Conservation (phyloP, 2,888 invertebrate genomes). For the Cosmorhoe ocellata region DNA sequence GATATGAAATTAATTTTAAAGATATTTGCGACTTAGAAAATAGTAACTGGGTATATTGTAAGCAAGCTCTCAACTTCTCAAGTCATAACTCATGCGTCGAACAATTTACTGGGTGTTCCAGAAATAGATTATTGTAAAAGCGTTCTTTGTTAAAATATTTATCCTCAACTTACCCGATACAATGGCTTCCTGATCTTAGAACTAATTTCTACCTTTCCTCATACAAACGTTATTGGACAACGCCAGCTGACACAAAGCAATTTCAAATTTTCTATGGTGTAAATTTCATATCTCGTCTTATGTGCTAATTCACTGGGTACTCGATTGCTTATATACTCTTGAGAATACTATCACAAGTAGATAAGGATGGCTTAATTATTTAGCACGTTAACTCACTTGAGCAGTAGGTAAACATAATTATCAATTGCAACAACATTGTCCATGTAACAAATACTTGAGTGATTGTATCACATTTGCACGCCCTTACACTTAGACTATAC, state of each 20-base stretch:
- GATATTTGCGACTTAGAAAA: not conserved
- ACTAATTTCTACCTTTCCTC: not conserved
- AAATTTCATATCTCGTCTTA: too few species aligned
- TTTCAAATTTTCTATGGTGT: too few species aligned
- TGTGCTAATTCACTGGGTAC: not conserved
- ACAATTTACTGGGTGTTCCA: not conserved
- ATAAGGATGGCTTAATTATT: slow-evolving; percentile 5
- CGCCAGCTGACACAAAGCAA: too few species aligned
- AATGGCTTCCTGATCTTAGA: too few species aligned
- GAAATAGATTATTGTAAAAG: slow-evolving; percentile 7
- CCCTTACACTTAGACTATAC: slow-evolving; percentile 22
- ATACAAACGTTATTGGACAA: too few species aligned
- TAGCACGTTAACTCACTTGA: not conserved
- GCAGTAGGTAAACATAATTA: not conserved
- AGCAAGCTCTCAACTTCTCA: not conserved
- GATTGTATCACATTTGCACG: slow-evolving; percentile 17
- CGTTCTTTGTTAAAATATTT: slow-evolving; percentile 3
- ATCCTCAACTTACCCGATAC: not conserved
- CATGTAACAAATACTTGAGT: slow-evolving; percentile 30
- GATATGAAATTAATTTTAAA: not conserved
- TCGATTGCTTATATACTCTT: slow-evolving; percentile 1
- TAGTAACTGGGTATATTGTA: not conserved
- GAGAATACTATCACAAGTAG: not conserved
- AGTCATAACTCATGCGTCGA: not conserved
- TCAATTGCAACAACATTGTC: slow-evolving; percentile 9